Evolutionary conservation across 1,140 invertebrate species (phyloP).

Genomic region (Halesus radiatus): DNA sequence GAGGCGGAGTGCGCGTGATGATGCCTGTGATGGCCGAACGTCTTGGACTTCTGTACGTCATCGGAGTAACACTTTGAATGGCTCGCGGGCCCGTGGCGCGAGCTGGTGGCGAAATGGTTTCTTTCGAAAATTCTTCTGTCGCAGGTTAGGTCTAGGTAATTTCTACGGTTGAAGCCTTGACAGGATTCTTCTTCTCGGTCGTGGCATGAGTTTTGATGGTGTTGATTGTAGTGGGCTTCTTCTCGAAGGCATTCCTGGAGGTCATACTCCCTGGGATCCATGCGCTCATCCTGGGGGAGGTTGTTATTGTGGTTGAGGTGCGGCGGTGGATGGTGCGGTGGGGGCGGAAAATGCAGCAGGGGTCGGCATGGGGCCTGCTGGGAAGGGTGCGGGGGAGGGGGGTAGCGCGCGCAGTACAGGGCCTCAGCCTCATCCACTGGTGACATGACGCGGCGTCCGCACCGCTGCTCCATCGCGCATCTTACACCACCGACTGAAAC

Average conservation of each 20-base stretch:
- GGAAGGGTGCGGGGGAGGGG: slow-evolving; percentile 7
- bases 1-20: slow-evolving; percentile 66
- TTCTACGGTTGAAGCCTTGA: slow-evolving; percentile 51
- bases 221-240: slow-evolving; percentile 46
- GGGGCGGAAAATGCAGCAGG: slow-evolving; percentile 52
- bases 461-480: slow-evolving; percentile 57
- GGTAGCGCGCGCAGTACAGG: slow-evolving; percentile 51
- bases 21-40: slow-evolving; percentile 59
- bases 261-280: slow-evolving; percentile 46
- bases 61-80: slow-evolving; percentile 56
- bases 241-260: slow-evolving; percentile 51
- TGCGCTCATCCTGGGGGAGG: slow-evolving; percentile 43
- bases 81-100: slow-evolving; percentile 44
- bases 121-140: slow-evolving; percentile 52
- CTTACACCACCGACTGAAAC: slow-evolving; percentile 50
- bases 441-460: slow-evolving; percentile 56
- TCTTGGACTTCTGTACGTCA: slow-evolving; percentile 54
- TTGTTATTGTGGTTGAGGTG: slow-evolving; percentile 44
- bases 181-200: slow-evolving; percentile 52
- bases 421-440: slow-evolving; percentile 56
- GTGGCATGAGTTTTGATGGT: slow-evolving; percentile 50
- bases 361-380: slow-evolving; percentile 45
- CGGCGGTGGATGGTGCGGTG: slow-evolving; percentile 53
- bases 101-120: slow-evolving; percentile 55
- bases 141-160: slow-evolving; percentile 50